Evolutionary conservation across 2,888 invertebrate species (phyloP).

Genomic region (Apotomis betuletana): DNA sequence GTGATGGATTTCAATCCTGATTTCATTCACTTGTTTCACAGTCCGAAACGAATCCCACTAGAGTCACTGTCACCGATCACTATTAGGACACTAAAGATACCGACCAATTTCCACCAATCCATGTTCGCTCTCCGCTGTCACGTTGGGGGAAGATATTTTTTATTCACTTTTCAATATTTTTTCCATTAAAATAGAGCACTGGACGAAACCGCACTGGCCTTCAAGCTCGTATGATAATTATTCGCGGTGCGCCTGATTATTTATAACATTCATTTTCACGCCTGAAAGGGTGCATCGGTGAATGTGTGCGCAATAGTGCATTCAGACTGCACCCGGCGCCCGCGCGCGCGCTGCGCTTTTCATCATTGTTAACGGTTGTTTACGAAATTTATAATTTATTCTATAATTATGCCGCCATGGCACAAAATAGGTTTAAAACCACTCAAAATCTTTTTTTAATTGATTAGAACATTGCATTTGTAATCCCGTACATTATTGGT

Average conservation of each 20-base stretch:
- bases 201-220: conserved; percentile 71
- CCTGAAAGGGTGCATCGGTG: conserved; percentile 67
- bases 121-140: conserved; percentile 65
- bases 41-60: conserved; percentile 29
- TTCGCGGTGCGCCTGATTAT: conserved; percentile 70
- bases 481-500: too few species aligned
- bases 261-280: conserved; percentile 84
- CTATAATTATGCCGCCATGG: too few species aligned
- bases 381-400: too few species aligned
- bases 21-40: conserved; percentile 35
- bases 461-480: too few species aligned
- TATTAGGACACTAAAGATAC: conserved; percentile 60
- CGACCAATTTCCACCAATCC: conserved; percentile 83
- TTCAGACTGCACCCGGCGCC: conserved; percentile 48
- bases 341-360: conserved; percentile 11
- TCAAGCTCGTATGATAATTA: conserved; percentile 79
- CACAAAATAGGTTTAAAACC: too few species aligned
- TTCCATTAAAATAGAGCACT: conserved; percentile 52
- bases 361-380: background rate
- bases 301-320: conserved; percentile 52
- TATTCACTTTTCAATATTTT: conserved; percentile 49
- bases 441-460: too few species aligned
- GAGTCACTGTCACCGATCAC: conserved; percentile 53
- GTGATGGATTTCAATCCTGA: conserved; percentile 14
- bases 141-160: conserved; percentile 50